Evolutionary conservation across 2,113 vertebrate species (phyloP), one percentile per base, ranked within the genome.

Genomic region (Heteronetta atricapilla): DNA sequence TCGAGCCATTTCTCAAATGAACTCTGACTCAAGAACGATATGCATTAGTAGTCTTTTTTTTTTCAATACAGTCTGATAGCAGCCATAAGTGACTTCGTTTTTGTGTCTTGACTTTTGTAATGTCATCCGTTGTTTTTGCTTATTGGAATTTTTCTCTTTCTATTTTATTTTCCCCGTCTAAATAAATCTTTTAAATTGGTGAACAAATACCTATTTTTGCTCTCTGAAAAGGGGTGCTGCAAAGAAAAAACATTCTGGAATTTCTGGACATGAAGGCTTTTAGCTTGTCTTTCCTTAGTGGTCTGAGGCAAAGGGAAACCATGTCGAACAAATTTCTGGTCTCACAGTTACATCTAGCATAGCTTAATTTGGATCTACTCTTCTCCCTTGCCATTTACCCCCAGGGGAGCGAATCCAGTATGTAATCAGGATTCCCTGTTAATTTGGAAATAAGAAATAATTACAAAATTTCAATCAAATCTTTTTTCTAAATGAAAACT

Each of bases 401-500:
- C 23, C 62, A 62, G 28, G 58, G n/a, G 48, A 78, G 36, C 16
- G 25, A 62, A 74, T 92, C 34, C 36, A 70, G 26, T 88, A 18
- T 13, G 36, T 31, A 86, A 53, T 70, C 12, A 22, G 38, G 13
- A 48, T 76, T 88, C 31, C 50, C 50, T 70, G 33, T 38, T 96
- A 44, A 86, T 95, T 96, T 85, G 73, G 72, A n/a, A 25, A 66
- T 68, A 34, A 8, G 5, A 66, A 90, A 86, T 38, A 76, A 79
- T 33, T 25, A 52, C 38, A 78, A 50, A 62, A 56, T 83, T 44
- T 78, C 59, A 78, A 28, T 90, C 69, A 68, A 82, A 64, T 89
- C 84, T 78, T 93, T 70, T 70, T 91, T 34, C 59, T 40, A 52
- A 94, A 83, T 93, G 67, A 70, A 75, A 91, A 95, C 66, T 96